Evolutionary conservation across 2,113 vertebrate species (phyloP), one percentile per base, ranked within the genome.

Genomic region (Mugil cephalus): DNA sequence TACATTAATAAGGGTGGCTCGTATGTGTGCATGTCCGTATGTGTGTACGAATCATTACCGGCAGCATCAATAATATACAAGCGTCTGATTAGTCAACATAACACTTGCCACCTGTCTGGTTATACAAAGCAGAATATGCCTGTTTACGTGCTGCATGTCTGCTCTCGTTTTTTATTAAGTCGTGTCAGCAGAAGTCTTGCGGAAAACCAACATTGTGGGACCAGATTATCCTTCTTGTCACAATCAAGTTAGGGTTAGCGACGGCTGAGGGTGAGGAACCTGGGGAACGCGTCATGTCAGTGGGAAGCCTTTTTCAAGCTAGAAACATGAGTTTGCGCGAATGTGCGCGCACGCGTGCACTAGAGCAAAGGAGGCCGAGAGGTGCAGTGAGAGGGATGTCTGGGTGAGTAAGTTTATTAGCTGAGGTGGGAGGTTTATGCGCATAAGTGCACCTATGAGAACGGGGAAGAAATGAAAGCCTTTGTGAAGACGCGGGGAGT

Each of bases 341-440:
- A 39, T 40, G 47, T 55, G 62, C 54, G 55, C 43, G 62, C 54
- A 51, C 43, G 58, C 12, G 21, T 50, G 17, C 51, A 35, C 24
- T 43, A 40, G 36, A 69, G 35, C 56, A 46, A 50, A 43, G 19
- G 34, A 58, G 54, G 69, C 67, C 72, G 55, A 10, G 36, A 69
- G 74, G 78, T 81, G 65, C 60, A 61, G 56, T 42, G 47, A 51
- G 63, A 80, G 68, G 46, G 53, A 76, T 69, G 77, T 72, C 78
- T 89, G 86, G 63, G 82, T 74, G 75, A 77, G 75, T 83, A 63
- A 30, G 72, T 87, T 84, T 86, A 87, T 88, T 85, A 76, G 85
- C 85, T 87, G 70, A 87, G 74, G 76, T 85, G 77, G 77, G 79
- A 86, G 82, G 80, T 87, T 87, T 81, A 80, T 89, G 74, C 74